Percentiles rank a stretch among this genome's conserved stretches.
These are phyloP conservation scores for Mythimna impura DNA, from an alignment of 2,888 invertebrate species.

Conservation along the genomic window DNA sequence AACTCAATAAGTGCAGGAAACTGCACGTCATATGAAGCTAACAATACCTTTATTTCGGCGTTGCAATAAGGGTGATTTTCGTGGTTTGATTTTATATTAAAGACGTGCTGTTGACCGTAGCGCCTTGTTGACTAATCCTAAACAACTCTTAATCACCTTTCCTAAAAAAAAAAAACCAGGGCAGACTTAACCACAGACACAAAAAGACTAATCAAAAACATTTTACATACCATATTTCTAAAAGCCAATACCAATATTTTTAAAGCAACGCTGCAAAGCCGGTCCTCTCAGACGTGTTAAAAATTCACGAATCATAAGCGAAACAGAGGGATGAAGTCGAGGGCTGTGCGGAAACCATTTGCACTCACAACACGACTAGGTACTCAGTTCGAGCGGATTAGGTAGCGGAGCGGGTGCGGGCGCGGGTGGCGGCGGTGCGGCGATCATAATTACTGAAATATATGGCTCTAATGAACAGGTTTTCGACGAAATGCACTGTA, in stretches of 20 bases:
- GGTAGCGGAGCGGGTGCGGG: constrained; percentile 45
- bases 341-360: constrained; percentile 73
- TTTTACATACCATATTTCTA: constrained; percentile 52
- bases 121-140: not conserved
- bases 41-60: too few relatives aligned
- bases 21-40: too few relatives aligned
- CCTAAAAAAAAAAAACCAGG: not conserved
- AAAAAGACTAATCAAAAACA: constrained; percentile 53
- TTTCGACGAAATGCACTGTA: constrained; percentile 23
- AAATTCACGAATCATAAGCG: constrained; percentile 86
- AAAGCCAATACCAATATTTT: constrained; percentile 63
- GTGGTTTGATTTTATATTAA: not conserved
- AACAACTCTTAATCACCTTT: constrained; percentile 2
- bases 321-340: constrained; percentile 74
- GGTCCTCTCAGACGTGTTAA: constrained; percentile 81
- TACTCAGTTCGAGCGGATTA: constrained; percentile 71
- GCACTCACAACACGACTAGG: constrained; percentile 71
- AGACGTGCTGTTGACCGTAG: not conserved
- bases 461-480: constrained; percentile 6
- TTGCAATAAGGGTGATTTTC: not conserved
- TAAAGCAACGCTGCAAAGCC: constrained; percentile 69
- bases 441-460: constrained; percentile 54
- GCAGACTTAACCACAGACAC: constrained; percentile 32
- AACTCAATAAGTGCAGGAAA: too few relatives aligned
- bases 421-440: not conserved